Conservation (phyloP, 2,888 invertebrate species). For the Drosophila colorata region DNA sequence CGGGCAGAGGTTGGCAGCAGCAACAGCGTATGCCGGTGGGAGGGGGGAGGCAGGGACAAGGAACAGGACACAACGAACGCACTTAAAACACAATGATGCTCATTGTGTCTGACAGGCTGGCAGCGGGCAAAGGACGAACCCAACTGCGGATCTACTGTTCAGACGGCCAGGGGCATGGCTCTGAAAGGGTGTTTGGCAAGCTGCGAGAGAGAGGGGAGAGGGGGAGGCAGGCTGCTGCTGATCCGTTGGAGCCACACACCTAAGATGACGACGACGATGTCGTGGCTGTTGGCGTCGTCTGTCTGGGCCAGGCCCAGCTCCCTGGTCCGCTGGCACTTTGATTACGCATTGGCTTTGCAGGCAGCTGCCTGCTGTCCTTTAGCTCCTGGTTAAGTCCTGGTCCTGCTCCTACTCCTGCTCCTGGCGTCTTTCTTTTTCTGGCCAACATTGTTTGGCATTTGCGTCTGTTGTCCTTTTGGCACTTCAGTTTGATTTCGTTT, state of each 20-base stretch:
- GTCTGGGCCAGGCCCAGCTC: slow-evolving; percentile 24
- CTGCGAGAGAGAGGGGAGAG: slow-evolving; percentile 1
- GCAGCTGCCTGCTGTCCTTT: slow-evolving; percentile 43
- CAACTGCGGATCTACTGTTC: slow-evolving; percentile 13
- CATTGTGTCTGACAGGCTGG: slow-evolving; percentile 78
- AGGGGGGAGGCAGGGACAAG: slow-evolving; percentile 24
- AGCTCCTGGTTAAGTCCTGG: slow-evolving; percentile 45
- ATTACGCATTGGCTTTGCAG: slow-evolving; percentile 75
- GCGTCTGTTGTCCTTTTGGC: slow-evolving; percentile 72
- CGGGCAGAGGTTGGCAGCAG: slow-evolving; percentile 1
- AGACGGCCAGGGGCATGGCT: neutral
- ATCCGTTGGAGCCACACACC: slow-evolving; percentile 67
- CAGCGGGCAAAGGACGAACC: slow-evolving; percentile 30
- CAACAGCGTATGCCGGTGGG: neutral
- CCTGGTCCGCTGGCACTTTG: slow-evolving; percentile 58
- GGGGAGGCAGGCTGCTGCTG: slow-evolving; percentile 39
- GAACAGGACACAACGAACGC: slow-evolving; percentile 76
- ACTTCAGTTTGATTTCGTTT: slow-evolving; percentile 71
- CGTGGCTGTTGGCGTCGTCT: slow-evolving; percentile 68
- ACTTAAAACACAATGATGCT: slow-evolving; percentile 81
- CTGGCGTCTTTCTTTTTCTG: slow-evolving; percentile 18
- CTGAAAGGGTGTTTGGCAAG: too few relatives aligned
- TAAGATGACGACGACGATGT: slow-evolving; percentile 60
- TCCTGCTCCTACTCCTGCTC: slow-evolving; percentile 13
- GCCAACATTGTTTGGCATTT: slow-evolving; percentile 53